Conservation (phyloP, 2,113 vertebrate species). For the Colistium nudipinnis region DNA sequence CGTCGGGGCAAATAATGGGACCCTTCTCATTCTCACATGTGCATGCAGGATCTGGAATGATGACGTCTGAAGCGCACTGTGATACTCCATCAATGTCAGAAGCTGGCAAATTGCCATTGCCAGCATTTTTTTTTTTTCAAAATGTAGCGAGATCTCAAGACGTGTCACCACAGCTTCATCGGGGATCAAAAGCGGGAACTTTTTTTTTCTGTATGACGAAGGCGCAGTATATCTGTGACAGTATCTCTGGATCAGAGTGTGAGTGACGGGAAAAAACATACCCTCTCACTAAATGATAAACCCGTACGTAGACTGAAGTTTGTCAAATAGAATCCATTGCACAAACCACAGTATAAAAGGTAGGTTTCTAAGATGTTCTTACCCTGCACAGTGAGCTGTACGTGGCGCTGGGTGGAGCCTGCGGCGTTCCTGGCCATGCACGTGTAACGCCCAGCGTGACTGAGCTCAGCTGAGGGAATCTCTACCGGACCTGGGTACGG, state of each 20-base stretch:
- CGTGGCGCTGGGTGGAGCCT: conserved; percentile 87
- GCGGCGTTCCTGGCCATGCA: conserved; percentile 89
- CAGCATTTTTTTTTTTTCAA: neutral
- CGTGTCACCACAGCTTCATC: neutral
- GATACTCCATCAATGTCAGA: neutral
- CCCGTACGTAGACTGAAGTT: neutral
- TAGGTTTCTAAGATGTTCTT: conserved; percentile 19
- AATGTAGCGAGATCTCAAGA: neutral
- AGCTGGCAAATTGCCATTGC: neutral
- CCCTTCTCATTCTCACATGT: neutral
- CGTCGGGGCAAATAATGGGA: neutral
- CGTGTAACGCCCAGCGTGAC: conserved; percentile 87
- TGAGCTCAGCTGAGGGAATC: conserved; percentile 84
- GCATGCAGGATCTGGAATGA: neutral
- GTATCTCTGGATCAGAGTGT: no score
- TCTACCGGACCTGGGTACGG: conserved; percentile 86
- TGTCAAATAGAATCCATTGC: neutral
- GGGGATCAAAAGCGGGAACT: neutral
- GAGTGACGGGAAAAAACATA: neutral
- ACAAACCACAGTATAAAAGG: neutral
- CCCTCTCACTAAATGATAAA: neutral
- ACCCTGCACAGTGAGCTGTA: conserved; percentile 92
- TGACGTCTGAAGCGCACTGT: neutral
- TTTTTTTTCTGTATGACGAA: neutral
- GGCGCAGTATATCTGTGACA: neutral